Evolutionary conservation across 1,140 invertebrate species (phyloP).

Genomic region (Heterodera schachtii): DNA sequence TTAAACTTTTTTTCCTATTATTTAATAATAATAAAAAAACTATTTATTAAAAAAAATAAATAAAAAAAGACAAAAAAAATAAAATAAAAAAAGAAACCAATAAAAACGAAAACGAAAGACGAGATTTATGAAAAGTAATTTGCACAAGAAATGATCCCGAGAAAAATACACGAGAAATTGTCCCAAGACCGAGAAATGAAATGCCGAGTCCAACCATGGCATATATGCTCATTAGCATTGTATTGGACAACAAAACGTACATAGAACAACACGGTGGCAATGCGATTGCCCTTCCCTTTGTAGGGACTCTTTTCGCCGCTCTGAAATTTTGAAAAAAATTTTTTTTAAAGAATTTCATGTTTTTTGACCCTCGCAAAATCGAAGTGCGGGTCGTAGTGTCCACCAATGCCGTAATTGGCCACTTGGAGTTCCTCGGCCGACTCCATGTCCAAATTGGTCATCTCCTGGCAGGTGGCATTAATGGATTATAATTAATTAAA

Average conservation of each 20-base stretch:
- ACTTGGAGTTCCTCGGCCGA: conserved; percentile 61
- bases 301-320: conserved; percentile 88
- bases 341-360: not conserved
- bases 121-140: too few species aligned
- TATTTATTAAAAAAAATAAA: too few species aligned
- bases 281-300: conserved; percentile 83
- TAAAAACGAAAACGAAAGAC: too few species aligned
- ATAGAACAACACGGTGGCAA: conserved; percentile 89
- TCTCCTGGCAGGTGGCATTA: conserved; percentile 26
- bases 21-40: too few species aligned
- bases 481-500: not conserved
- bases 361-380: conserved; percentile 74
- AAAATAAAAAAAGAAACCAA: too few species aligned
- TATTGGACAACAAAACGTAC: conserved; percentile 65
- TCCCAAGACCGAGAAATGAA: too few species aligned
- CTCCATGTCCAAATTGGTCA: conserved; percentile 65
- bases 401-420: conserved; percentile 67
- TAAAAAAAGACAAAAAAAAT: too few species aligned
- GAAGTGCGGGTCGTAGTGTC: conserved; percentile 81
- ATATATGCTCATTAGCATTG: too few species aligned
- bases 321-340: conserved; percentile 64
- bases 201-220: too few species aligned
- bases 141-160: too few species aligned
- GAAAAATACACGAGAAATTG: too few species aligned
- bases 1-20: too few species aligned